phyloP scores from a whole-genome alignment of 2,113 vertebrate species.

The Rousettus leschenaultii region DNA sequence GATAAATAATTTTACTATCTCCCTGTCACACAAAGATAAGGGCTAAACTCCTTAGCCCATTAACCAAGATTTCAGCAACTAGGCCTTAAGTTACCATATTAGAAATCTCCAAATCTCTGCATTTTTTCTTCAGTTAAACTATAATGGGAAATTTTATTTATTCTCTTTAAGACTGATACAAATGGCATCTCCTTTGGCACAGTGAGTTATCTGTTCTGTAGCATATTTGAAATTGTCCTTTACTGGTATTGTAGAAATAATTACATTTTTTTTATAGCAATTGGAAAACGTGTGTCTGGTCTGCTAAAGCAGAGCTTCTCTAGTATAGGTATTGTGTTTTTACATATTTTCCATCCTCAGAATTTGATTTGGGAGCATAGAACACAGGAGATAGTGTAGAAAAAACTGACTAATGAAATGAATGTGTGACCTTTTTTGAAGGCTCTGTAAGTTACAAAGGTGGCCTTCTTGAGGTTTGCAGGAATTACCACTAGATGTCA shows the following conservation, averaged over 20 bases:
- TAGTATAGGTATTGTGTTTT: neutral
- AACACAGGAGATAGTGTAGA: neutral
- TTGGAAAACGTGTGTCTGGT: neutral
- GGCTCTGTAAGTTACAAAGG: neutral
- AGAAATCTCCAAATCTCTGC: neutral
- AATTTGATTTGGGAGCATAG: neutral
- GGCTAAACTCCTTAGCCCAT: neutral
- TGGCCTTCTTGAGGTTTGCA: slow-evolving; percentile 7
- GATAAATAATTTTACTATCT: neutral
- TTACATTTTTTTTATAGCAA: neutral
- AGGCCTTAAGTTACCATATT: neutral
- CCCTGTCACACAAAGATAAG: neutral
- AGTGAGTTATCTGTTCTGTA: neutral
- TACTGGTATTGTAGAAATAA: neutral
- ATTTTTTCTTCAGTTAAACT: neutral
- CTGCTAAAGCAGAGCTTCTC: neutral
- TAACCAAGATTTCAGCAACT: neutral
- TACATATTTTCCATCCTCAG: neutral
- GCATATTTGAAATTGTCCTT: neutral
- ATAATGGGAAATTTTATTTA: neutral
- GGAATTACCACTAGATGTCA: slow-evolving; percentile 66
- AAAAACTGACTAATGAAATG: neutral
- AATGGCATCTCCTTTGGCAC: neutral
- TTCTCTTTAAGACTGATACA: neutral
- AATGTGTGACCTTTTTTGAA: neutral